Conservation (phyloP, 2,888 invertebrate species). For the Adelphocoris suturalis region DNA sequence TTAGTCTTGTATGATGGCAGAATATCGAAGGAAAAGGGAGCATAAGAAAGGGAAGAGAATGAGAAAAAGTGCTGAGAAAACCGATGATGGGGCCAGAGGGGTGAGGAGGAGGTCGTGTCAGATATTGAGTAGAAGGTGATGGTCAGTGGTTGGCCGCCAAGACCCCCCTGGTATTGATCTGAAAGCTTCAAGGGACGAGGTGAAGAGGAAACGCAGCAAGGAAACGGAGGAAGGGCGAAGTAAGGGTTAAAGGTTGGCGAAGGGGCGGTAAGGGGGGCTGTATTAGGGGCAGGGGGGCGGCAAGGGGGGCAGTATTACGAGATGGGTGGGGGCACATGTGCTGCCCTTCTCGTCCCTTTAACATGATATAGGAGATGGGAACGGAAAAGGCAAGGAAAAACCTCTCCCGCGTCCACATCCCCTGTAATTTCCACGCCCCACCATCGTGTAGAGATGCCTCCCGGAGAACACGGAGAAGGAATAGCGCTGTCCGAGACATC, state of each 20-base stretch:
- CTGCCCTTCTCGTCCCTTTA: constrained; percentile 63
- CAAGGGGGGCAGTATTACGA: not conserved
- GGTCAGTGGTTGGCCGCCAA: constrained; percentile 71
- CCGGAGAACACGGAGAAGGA: not conserved
- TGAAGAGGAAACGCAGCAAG: constrained; percentile 51
- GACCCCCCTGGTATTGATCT: constrained; percentile 71
- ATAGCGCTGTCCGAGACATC: constrained; percentile 18
- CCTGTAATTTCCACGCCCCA: constrained; percentile 13
- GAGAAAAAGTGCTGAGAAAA: constrained; percentile 44
- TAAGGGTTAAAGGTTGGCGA: constrained; percentile 30
- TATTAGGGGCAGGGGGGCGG: not conserved
- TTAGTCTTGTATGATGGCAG: not conserved
- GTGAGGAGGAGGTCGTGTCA: constrained; percentile 63
- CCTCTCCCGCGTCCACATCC: constrained; percentile 18
- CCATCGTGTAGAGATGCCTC: not conserved
- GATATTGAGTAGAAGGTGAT: constrained; percentile 71
- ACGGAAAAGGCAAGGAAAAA: constrained; percentile 15
- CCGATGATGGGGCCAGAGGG: constrained; percentile 29
- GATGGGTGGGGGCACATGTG: constrained; percentile 52
- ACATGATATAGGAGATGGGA: constrained; percentile 67
- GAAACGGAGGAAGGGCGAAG: constrained; percentile 44
- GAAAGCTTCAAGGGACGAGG: constrained; percentile 57
- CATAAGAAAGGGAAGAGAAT: constrained; percentile 18
- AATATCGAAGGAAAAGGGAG: constrained; percentile 41
- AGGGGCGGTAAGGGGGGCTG: not conserved